Evolutionary conservation across 1,140 invertebrate species (phyloP).

Genomic region (Diplogasteroides magnus): DNA sequence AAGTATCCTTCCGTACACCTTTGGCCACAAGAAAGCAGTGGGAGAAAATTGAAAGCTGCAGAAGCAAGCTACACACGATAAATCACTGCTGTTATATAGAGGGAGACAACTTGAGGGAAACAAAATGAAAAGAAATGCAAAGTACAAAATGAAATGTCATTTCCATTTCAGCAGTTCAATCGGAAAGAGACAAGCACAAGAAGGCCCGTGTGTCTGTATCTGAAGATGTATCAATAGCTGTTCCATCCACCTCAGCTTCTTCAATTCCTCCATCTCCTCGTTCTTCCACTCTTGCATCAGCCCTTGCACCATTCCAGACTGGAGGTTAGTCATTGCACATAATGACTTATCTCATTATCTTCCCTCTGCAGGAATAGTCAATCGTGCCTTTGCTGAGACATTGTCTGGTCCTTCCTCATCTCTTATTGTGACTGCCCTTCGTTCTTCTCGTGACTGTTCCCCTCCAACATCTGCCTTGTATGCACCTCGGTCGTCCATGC

Average conservation of each 20-base stretch:
- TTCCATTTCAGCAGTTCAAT: constrained; percentile 30
- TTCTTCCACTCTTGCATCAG: constrained; percentile 4
- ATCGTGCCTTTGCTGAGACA: constrained; percentile 32
- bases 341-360: too few relatives aligned
- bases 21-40: too few relatives aligned
- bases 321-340: constrained; percentile 3
- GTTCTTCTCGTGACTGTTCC: background rate
- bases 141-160: too few relatives aligned
- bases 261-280: background rate
- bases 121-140: too few relatives aligned
- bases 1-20: too few relatives aligned
- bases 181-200: constrained; percentile 35
- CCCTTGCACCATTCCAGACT: constrained; percentile 6
- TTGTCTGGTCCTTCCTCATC: background rate
- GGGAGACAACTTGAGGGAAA: too few relatives aligned
- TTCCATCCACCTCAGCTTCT: constrained; percentile 6
- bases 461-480: constrained; percentile 3
- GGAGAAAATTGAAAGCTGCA: too few relatives aligned
- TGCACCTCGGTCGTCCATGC: too few relatives aligned
- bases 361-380: constrained; percentile 24
- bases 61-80: too few relatives aligned
- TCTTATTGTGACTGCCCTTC: background rate
- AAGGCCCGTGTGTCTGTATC: constrained; percentile 17
- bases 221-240: constrained; percentile 10
- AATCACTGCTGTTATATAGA: too few relatives aligned